phyloP scores from a whole-genome alignment of 2,113 vertebrate species.

The Mus musculus region GRCm39 chr4:92589501-92590000 shows the following conservation, averaged over 20 bases:
- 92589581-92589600: background rate
- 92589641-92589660: background rate
- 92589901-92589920: rapidly evolving
- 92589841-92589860: background rate
- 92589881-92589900: background rate
- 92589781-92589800: background rate
- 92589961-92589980: conserved; percentile 31
- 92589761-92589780: background rate
- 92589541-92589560: background rate
- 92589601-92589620: background rate
- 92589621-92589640: background rate
- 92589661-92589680: background rate
- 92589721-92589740: background rate
- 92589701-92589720: too few relatives aligned
- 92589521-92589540: background rate
- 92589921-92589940: background rate
- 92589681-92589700: background rate
- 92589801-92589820: background rate
- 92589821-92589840: too few relatives aligned
- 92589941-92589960: background rate
- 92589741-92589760: too few relatives aligned
- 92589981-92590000: background rate
- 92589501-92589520: background rate
- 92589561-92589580: background rate
- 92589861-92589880: background rate